Evolutionary conservation across 2,888 invertebrate genomes (phyloP).

Genomic region (Epinotia demarniana): DNA sequence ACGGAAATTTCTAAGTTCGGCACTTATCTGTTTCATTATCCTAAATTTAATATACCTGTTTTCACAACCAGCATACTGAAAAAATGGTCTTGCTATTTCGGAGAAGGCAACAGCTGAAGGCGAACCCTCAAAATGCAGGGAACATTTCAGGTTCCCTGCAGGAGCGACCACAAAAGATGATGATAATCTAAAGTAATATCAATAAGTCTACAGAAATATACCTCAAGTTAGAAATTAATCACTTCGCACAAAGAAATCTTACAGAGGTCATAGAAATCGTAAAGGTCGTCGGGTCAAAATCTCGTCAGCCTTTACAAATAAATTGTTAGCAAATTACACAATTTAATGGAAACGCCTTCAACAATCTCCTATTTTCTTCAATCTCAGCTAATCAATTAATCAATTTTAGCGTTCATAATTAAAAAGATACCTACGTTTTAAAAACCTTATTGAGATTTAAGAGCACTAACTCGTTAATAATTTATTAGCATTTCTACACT

Average conservation of each 20-base stretch:
- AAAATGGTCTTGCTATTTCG: too few relatives aligned
- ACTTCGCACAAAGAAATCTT: conserved; percentile 19
- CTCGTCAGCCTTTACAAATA: conserved; percentile 28
- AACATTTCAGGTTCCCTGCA: too few relatives aligned
- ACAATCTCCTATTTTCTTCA: conserved; percentile 21
- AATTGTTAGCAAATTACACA: conserved; percentile 29
- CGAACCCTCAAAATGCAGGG: too few relatives aligned
- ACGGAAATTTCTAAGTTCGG: too few relatives aligned
- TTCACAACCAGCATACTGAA: too few relatives aligned
- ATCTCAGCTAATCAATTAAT: conserved; percentile 9
- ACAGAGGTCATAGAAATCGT: conserved; percentile 28
- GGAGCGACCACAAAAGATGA: too few relatives aligned
- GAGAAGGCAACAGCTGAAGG: too few relatives aligned
- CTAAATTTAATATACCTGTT: too few relatives aligned
- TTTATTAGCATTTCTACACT: not conserved
- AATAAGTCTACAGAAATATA: not conserved
- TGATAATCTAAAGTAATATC: too few relatives aligned
- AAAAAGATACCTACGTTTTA: conserved; percentile 4
- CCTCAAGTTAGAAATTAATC: conserved; percentile 25
- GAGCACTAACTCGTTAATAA: not conserved
- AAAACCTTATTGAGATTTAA: not conserved
- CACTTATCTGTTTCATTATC: too few relatives aligned
- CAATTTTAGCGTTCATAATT: conserved; percentile 2
- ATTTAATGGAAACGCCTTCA: conserved; percentile 10
- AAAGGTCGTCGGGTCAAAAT: conserved; percentile 19